Base-by-base conservation (phyloP, 2,888 invertebrate genomes). In the Phytoseiulus persimilis region DNA sequence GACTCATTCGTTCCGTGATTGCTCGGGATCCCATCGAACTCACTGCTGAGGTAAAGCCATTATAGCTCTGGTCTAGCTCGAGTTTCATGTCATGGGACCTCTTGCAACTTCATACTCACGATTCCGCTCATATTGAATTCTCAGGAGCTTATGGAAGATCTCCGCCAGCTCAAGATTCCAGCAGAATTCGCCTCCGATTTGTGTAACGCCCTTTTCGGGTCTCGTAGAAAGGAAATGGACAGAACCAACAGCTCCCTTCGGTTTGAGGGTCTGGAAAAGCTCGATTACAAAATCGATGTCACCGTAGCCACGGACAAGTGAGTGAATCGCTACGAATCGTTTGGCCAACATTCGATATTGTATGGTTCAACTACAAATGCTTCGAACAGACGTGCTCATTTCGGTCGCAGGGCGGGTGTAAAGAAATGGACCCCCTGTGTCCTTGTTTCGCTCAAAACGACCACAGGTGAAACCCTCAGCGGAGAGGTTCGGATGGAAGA, bases 281-380 rank as follows among this genome's bases (percentile, higher is more conserved):
- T 87, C n/a, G 87, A 87, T 9, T 45, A 87, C 33, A 87, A 87
- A 87, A 87, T 87, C 33, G 87, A 87, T 87, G 87, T 87, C 33
- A 87, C 87, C 87, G 45, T 87, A 6, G 31, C 87, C 1, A 39
- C 87, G 1, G 87, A 87, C 18, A 45, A 45, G 87, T 87, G 32
- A 33, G 87, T 84, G 31, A 5, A 32, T 39, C 3, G 5, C 39
- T 39, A 39, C 9, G n/a, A n/a, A n/a, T n/a, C n/a, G n/a, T n/a
- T n/a, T n/a, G n/a, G n/a, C n/a, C n/a, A n/a, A n/a, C n/a, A n/a
- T n/a, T 11, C 46, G 46, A 46, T 46, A 46, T 46, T 11, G 6
- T 46, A 46, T 46, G 6, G 14, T 46, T 46, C 14, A 46, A 11
- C 46, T 14, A 46, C 6, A 46, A n/a, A n/a, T n/a, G n/a, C n/a